Percentiles rank a stretch among this genome's conserved stretches.
Conservation (phyloP, 2,113 vertebrate species). For the Uropsilus gracilis region DNA sequence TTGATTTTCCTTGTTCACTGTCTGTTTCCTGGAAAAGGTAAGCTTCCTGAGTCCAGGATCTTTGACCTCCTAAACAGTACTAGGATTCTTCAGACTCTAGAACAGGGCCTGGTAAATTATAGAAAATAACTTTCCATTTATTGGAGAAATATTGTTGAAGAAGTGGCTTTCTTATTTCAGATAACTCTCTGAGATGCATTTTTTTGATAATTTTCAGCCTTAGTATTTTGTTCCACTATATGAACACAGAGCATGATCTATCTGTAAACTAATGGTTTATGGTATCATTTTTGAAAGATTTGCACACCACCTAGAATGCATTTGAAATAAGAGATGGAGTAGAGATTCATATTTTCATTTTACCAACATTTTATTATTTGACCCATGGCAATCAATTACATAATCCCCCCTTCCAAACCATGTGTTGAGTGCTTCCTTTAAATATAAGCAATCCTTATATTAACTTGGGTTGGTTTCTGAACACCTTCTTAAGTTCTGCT, state of each 20-base stretch:
- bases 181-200: background rate
- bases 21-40: background rate
- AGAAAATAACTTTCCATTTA: background rate
- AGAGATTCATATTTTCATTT: background rate
- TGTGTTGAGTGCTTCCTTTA: background rate
- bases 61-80: background rate
- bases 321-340: constrained; percentile 12
- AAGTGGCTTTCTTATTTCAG: background rate
- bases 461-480: background rate
- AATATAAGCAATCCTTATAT: background rate
- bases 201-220: background rate
- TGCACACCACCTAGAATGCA: background rate
- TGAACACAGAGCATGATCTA: background rate
- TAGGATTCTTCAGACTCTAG: background rate
- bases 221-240: background rate
- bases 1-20: background rate
- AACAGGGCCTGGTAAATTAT: background rate
- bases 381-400: background rate
- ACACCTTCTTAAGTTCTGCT: background rate
- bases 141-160: background rate
- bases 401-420: background rate
- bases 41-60: background rate
- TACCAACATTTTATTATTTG: background rate
- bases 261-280: background rate
- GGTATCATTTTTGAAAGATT: background rate